Base-by-base conservation (phyloP, 92 coral and sea anemone species). In the Parazoanthus darwini region DNA sequence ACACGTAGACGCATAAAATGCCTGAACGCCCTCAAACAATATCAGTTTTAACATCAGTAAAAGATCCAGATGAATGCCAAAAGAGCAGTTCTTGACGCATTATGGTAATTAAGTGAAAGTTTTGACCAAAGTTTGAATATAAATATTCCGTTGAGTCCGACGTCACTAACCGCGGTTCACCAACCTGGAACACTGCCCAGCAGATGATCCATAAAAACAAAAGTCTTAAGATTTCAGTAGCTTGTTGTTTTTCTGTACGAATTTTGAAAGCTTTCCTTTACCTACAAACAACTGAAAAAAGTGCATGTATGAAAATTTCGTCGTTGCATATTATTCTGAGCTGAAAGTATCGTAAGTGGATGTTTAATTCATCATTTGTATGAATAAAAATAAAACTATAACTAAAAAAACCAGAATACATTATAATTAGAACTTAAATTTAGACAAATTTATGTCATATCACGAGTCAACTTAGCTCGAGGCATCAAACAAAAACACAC, bases 11-110 rank as follows among this genome's bases (percentile, higher is more conserved):
- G 7, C 1, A 11, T 23, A 15, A 73, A 44, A 82, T 82, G 86
- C 86, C 16, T 68, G 77, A 68, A 22, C 59, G 68, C 37, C 42
- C 16, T 36, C 78, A 71, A 84, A 83, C 77, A 66, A 82, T 35
- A 29, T 81, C 48, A 66, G 3, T 36, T 56, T 35, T 82, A 51
- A 51, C 58, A 51, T 51, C 58, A 51, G 58, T 37, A 73, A 23
- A 35, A 23, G 25, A 23, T 82, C 77, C 10, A 35, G 72, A 82
- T 26, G 29, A 18, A n/a, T 44, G 39, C 54, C 87, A 72, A 71
- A 50, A 84, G 79, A 43, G 59, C 87, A 70, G 39, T 51, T 56
- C 63, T 25, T 67, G 76, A 82, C 38, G 74, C 48, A 15, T 58
- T 37, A 22, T 35, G 48, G 33, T 82, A 20, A 22, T 14, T 15